These are phyloP conservation scores for Phylloscopus trochiloides DNA, from an alignment of 2,113 vertebrate genomes.

Conservation along the genomic window DNA sequence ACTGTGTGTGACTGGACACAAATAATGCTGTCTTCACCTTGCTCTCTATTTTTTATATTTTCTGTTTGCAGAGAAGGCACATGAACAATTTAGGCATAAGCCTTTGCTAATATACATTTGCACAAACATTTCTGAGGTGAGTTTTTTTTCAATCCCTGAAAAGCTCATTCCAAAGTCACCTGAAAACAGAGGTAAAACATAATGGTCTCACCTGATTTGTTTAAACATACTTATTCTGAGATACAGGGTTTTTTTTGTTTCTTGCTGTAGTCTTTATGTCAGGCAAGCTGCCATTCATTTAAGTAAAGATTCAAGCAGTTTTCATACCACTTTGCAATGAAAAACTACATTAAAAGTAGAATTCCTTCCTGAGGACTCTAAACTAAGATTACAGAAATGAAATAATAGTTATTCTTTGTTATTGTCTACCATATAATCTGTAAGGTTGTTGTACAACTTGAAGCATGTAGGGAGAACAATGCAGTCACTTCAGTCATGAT, in stretches of 20 bases:
- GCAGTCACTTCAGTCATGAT: neutral
- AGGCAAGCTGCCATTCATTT: neutral
- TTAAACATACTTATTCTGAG: neutral
- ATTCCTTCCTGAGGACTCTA: neutral
- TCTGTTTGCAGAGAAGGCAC: neutral
- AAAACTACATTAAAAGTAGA: neutral
- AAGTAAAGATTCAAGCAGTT: neutral
- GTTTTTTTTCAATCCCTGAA: neutral
- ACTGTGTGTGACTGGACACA: neutral
- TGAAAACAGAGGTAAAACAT: neutral
- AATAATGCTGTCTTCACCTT: neutral
- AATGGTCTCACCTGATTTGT: neutral
- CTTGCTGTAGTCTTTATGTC: neutral
- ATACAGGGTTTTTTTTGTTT: neutral
- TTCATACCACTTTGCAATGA: neutral
- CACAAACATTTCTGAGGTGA: neutral
- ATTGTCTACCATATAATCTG: neutral
- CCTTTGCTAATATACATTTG: neutral
- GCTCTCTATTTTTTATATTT: neutral
- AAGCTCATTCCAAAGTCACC: neutral
- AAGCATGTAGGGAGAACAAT: neutral
- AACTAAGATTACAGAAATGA: neutral
- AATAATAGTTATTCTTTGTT: neutral
- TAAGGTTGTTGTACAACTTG: neutral
- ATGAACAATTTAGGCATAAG: neutral